These are phyloP conservation scores for Heliconius hermathena DNA, from an alignment of 1,140 invertebrate species.

Conservation along the genomic window DNA sequence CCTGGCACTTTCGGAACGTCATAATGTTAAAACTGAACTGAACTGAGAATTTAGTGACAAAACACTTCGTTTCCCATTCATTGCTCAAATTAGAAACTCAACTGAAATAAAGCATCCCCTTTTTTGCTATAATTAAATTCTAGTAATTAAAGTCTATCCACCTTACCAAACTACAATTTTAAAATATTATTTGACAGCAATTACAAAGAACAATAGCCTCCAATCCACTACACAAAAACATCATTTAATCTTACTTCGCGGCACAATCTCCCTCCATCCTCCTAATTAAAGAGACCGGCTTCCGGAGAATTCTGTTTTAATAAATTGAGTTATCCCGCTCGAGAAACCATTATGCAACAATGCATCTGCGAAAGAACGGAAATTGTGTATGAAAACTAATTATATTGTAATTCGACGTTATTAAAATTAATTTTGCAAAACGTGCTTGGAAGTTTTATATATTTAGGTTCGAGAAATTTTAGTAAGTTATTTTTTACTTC, in stretches of 20 bases:
- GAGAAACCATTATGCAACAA: constrained; percentile 20
- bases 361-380: constrained; percentile 5
- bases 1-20: no score
- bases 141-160: no score
- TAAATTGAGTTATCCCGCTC: constrained; percentile 13
- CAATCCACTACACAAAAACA: not conserved
- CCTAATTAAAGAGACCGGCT: constrained; percentile 6
- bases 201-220: not conserved
- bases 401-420: not conserved
- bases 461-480: not conserved
- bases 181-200: not conserved
- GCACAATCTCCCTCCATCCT: constrained; percentile 4
- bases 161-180: not conserved
- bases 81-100: no score
- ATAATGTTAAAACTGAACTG: no score
- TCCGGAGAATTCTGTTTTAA: constrained; percentile 12
- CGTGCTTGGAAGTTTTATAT: not conserved
- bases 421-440: not conserved
- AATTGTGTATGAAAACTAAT: constrained; percentile 4
- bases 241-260: constrained; percentile 4
- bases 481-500: no score
- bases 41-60: no score
- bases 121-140: no score
- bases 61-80: no score
- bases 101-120: no score